phyloP scores from a whole-genome alignment of 2,113 vertebrate species.

The Ochotona princeps region DNA sequence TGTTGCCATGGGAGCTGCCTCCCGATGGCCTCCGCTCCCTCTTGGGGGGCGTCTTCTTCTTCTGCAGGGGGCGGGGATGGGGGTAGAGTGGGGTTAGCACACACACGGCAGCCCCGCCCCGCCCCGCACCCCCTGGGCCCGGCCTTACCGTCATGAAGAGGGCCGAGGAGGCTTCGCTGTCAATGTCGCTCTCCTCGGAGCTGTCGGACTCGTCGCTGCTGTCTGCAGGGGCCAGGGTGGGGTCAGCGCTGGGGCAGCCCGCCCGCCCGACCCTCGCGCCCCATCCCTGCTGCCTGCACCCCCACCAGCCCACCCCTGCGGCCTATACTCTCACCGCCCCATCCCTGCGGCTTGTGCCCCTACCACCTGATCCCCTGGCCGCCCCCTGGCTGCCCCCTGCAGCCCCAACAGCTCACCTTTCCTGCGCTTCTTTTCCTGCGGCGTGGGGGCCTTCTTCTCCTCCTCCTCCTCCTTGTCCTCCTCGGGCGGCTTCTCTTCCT shows the following conservation, averaged over 20 bases:
- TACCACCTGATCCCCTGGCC: too few relatives aligned
- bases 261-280: too few relatives aligned
- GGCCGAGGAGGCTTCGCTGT: conserved; percentile 92
- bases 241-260: too few relatives aligned
- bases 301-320: too few relatives aligned
- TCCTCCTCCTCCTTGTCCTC: conserved; percentile 94
- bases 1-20: conserved; percentile 91
- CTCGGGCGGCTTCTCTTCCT: conserved; percentile 92
- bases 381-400: too few relatives aligned
- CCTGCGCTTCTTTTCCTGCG: conserved; percentile 92
- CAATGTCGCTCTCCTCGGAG: conserved; percentile 96
- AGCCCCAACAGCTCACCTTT: conserved; percentile 84
- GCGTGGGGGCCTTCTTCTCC: conserved; percentile 91
- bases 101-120: accelerated
- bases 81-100: background rate
- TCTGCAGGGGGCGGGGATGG: conserved; percentile 77
- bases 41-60: conserved; percentile 94
- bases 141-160: conserved; percentile 91
- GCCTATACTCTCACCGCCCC: too few relatives aligned
- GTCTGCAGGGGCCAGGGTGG: conserved; percentile 82
- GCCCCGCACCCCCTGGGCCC: accelerated
- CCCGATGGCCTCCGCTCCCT: conserved; percentile 92
- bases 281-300: too few relatives aligned
- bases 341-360: too few relatives aligned
- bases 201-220: conserved; percentile 95